Percentiles rank a stretch among this genome's conserved stretches.
These are phyloP conservation scores for Zaprionus capensis DNA, from an alignment of 1,140 invertebrate species.

Conservation along the genomic window DNA sequence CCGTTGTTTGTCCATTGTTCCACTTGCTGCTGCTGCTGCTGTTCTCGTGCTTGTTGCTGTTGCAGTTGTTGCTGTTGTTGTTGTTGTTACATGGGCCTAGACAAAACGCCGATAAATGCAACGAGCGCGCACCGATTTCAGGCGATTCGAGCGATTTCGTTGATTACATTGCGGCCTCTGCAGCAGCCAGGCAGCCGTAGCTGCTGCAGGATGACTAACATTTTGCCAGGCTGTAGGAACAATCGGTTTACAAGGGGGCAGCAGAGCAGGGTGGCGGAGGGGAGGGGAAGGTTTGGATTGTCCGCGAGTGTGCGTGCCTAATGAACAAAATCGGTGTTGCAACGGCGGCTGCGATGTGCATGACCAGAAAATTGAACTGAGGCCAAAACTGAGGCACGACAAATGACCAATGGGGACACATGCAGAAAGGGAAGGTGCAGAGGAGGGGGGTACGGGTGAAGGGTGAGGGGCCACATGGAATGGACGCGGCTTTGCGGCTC, in stretches of 20 bases:
- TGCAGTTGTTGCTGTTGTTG: slow-evolving; percentile 27
- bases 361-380: slow-evolving; percentile 79
- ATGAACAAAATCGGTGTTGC: slow-evolving; percentile 76
- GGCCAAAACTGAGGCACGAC: slow-evolving; percentile 69
- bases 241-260: slow-evolving; percentile 13
- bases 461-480: neutral
- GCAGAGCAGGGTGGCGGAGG: neutral
- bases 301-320: slow-evolving; percentile 52
- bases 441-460: neutral
- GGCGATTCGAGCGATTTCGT: slow-evolving; percentile 75
- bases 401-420: slow-evolving; percentile 58
- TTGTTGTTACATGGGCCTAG: slow-evolving; percentile 37
- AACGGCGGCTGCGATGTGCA: slow-evolving; percentile 72
- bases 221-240: slow-evolving; percentile 33
- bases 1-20: slow-evolving; percentile 52
- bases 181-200: slow-evolving; percentile 25
- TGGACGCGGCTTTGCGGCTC: slow-evolving; percentile 62
- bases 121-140: slow-evolving; percentile 55
- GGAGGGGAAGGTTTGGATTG: slow-evolving; percentile 27
- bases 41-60: slow-evolving; percentile 32
- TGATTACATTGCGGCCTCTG: slow-evolving; percentile 71
- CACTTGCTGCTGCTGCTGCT: slow-evolving; percentile 41
- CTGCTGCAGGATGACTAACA: slow-evolving; percentile 18
- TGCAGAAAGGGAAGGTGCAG: neutral
- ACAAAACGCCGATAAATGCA: slow-evolving; percentile 69